Evolutionary conservation across 2,888 invertebrate species (phyloP).

Genomic region (Luperina nickerlii): DNA sequence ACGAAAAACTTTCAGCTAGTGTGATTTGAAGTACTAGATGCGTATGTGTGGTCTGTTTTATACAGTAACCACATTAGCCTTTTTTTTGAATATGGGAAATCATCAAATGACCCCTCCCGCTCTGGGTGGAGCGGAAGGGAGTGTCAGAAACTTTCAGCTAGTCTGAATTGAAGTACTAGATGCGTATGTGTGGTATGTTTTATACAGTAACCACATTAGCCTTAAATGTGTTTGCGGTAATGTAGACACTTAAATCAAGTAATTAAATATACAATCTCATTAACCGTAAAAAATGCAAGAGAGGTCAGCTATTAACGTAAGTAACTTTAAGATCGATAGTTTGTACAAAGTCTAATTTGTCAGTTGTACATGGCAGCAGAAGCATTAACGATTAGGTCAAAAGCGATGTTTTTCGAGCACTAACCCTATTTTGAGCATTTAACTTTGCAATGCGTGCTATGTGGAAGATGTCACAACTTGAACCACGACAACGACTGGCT

Average conservation of each 20-base stretch:
- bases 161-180: neutral
- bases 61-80: neutral
- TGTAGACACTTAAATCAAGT: constrained; percentile 8
- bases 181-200: neutral
- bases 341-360: constrained; percentile 48
- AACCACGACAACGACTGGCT: constrained; percentile 67
- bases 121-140: no score
- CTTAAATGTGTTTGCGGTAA: neutral
- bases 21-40: neutral
- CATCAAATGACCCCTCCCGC: no score
- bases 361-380: constrained; percentile 44
- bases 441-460: constrained; percentile 69
- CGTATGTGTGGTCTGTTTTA: neutral
- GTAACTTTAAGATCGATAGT: constrained; percentile 37
- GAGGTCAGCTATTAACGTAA: constrained; percentile 17
- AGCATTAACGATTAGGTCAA: constrained; percentile 56
- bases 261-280: constrained; percentile 40
- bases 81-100: no score
- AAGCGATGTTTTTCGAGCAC: constrained; percentile 56
- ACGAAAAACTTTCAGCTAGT: neutral
- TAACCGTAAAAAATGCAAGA: neutral
- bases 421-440: constrained; percentile 63
- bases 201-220: neutral
- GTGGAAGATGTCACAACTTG: constrained; percentile 80
- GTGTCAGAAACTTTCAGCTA: neutral